Base-by-base conservation (phyloP, 2,888 invertebrate species). In the Enoplolaimus lenunculus region DNA sequence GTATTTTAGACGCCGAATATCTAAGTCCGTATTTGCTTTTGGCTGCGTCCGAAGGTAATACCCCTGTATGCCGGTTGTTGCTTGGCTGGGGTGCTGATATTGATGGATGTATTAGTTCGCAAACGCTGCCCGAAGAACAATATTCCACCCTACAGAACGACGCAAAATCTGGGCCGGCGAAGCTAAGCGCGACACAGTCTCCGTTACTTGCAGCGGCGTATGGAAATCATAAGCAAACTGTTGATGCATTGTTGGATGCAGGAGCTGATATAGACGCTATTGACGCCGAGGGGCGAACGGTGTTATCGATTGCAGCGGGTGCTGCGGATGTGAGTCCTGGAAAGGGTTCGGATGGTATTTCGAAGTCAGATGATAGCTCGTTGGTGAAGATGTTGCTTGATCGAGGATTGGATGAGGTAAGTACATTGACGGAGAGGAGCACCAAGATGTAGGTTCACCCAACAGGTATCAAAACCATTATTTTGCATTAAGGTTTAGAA, bases 21-120 rank as follows among this genome's bases (percentile, higher is more conserved):
- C n/a, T n/a, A n/a, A n/a, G n/a, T n/a, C n/a, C 91, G 2, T 91
- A 92, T 1, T 82, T 93, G 28, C 81, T 92, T 30, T 91, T 91
- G 1, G 92, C 92, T 2, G 90, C 92, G 0, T 91, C 91, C 75
- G 92, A 92, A 81, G 92, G 92, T 0, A 93, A 93, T 80, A 87
- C 90, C 21, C 92, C 93, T 76, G 90, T 91, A 30, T 92, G 91
- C 81, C 93, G 93, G 81, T 83, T 93, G 30, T 85, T 94, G 0
- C 83, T 94, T 68, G 93, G 93, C 80, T 90, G 89, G 78, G 93
- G 92, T 73, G 92, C 93, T 0, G 93, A 94, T 81, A 89, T 91
- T 0, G 93, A 94, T 80, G 88, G 91, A 72, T n/a, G n/a, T n/a
- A n/a, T n/a, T n/a, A n/a, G n/a, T n/a, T n/a, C n/a, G n/a, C n/a